Percentiles rank a stretch among this genome's conserved stretches.
Conservation (phyloP, 1,140 invertebrate genomes). For the Fopius arisanus region DNA sequence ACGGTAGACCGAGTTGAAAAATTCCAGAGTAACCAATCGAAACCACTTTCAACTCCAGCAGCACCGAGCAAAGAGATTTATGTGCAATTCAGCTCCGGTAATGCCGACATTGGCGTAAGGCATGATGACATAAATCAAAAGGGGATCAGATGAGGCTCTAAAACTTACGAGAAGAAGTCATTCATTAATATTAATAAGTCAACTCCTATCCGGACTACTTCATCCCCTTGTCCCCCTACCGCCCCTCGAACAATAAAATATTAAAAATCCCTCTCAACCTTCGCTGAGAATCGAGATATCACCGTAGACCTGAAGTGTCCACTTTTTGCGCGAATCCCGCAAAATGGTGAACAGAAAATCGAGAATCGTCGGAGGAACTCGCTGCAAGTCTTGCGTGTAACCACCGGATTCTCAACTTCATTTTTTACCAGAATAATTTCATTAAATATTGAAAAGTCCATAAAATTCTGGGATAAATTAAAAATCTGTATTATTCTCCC, state of each 20-base stretch:
- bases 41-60: slow-evolving; percentile 59
- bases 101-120: slow-evolving; percentile 29
- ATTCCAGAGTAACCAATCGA: slow-evolving; percentile 62
- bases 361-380: not conserved
- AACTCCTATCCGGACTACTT: not conserved
- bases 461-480: too few species aligned
- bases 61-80: slow-evolving; percentile 57
- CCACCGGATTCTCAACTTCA: not conserved
- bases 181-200: slow-evolving; percentile 64
- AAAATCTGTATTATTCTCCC: too few species aligned
- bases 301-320: not conserved
- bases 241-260: not conserved
- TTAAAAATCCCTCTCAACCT: not conserved
- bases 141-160: slow-evolving; percentile 4
- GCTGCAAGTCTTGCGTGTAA: not conserved
- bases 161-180: slow-evolving; percentile 40
- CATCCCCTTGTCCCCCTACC: not conserved
- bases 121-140: slow-evolving; percentile 35
- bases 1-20: slow-evolving; percentile 49
- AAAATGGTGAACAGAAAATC: not conserved
- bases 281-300: slow-evolving; percentile 3
- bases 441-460: too few species aligned
- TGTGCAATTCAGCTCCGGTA: slow-evolving; percentile 55
- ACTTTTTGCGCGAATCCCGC: not conserved
- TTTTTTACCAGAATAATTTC: too few species aligned